Evolutionary conservation across 2,888 invertebrate species (phyloP).

Genomic region (Drepanosiphum platanoidis): DNA sequence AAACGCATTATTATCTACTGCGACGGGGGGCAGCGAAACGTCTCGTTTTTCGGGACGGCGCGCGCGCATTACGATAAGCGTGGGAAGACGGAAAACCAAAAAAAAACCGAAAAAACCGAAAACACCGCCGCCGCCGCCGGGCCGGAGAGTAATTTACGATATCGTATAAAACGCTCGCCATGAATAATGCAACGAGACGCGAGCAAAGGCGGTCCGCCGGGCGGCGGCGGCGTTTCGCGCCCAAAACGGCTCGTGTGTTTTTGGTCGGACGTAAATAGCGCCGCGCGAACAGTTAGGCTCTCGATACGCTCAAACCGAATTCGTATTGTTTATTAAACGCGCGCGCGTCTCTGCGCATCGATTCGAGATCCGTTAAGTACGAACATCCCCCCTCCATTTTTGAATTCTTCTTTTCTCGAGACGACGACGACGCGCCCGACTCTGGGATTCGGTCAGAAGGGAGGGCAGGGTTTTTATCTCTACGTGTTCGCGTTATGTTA

Average conservation of each 20-base stretch:
- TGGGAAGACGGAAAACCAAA: not conserved
- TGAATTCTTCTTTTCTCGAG: not conserved
- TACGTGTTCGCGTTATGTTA: too few relatives aligned
- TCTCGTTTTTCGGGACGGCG: not conserved
- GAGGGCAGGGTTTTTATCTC: too few relatives aligned
- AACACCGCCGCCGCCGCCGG: not conserved
- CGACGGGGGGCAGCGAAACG: not conserved
- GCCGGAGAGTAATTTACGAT: constrained; percentile 5
- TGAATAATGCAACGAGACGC: constrained; percentile 36
- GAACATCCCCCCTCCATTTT: too few relatives aligned
- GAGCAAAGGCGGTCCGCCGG: not conserved
- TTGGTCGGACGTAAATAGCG: not conserved
- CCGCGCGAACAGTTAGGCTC: not conserved
- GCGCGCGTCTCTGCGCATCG: too few relatives aligned
- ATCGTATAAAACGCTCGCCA: not conserved
- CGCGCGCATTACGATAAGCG: not conserved
- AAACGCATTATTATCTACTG: too few relatives aligned
- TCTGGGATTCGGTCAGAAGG: too few relatives aligned
- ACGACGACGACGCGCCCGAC: not conserved
- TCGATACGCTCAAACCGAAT: not conserved
- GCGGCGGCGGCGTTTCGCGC: not conserved
- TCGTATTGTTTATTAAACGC: too few relatives aligned
- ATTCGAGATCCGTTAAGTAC: too few relatives aligned
- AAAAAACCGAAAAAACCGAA: not conserved
- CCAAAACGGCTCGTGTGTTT: not conserved